phyloP scores from a whole-genome alignment of 23 tunicate species.

The Phallusia fumigata region DNA sequence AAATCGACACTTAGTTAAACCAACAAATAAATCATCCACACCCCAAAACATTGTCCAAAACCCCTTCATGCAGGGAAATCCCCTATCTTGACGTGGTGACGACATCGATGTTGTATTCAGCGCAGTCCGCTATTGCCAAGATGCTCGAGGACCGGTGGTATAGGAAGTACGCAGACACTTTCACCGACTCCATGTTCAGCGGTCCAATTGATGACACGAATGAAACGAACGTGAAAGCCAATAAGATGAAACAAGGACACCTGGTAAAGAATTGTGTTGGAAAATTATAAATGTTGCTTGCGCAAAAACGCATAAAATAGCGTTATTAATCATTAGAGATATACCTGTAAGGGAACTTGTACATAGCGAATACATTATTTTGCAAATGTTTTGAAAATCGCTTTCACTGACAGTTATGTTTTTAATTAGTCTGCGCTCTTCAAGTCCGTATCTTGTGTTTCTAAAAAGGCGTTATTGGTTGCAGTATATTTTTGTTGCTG shows the following conservation, averaged over 20 bases:
- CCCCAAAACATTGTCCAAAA: neutral
- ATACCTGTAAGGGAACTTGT: too few species aligned
- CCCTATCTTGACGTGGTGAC: conserved; percentile 50
- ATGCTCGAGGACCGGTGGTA: conserved; percentile 72
- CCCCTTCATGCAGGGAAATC: conserved; percentile 44
- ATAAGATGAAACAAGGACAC: conserved; percentile 31
- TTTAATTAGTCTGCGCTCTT: too few species aligned
- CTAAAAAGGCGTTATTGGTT: too few species aligned
- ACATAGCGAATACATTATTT: too few species aligned
- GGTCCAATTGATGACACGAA: conserved; percentile 8
- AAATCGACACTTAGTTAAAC: neutral
- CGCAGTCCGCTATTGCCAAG: conserved; percentile 49
- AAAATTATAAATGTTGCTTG: too few species aligned
- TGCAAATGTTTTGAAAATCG: too few species aligned
- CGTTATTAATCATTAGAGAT: too few species aligned
- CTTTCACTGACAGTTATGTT: too few species aligned
- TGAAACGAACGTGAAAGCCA: conserved; percentile 9
- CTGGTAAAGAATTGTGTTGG: conserved; percentile 14
- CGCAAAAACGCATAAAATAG: too few species aligned
- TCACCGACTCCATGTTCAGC: conserved; percentile 33
- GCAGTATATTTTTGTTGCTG: too few species aligned
- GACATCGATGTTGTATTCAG: conserved; percentile 52
- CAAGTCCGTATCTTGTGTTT: too few species aligned
- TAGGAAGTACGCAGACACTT: conserved; percentile 62
- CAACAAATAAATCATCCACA: neutral